A percentile compares a stretch with the other conserved stretches of the same genome.
Evolutionary conservation across 2,888 invertebrate genomes (phyloP).

Genomic region (Apotomis turbidana): DNA sequence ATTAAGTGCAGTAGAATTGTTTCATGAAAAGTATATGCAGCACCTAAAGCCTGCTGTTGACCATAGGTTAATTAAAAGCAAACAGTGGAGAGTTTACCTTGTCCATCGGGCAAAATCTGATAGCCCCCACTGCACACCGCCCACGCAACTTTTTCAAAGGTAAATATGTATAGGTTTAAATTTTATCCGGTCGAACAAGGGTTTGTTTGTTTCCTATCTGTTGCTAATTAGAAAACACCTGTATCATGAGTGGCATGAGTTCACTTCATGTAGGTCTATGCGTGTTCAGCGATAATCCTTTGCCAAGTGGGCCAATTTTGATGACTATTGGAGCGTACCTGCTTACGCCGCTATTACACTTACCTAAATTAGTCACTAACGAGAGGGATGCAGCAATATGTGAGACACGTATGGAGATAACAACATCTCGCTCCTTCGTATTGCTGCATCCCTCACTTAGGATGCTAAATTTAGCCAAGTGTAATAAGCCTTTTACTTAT

Average conservation of each 20-base stretch:
- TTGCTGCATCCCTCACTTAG: too few species aligned
- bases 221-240: slow-evolving; percentile 19
- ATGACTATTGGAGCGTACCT: too few species aligned
- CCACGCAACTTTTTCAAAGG: slow-evolving; percentile 30
- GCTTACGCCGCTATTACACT: too few species aligned
- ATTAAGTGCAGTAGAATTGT: slow-evolving; percentile 72
- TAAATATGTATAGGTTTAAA: slow-evolving; percentile 36
- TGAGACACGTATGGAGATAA: too few species aligned
- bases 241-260: not conserved
- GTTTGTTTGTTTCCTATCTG: slow-evolving; percentile 16
- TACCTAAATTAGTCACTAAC: too few species aligned
- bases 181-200: slow-evolving; percentile 15
- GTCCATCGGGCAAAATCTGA: slow-evolving; percentile 60
- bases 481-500: too few species aligned
- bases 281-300: too few species aligned
- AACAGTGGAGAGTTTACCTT: slow-evolving; percentile 72
- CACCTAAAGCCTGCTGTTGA: slow-evolving; percentile 66
- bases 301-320: too few species aligned
- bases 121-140: slow-evolving; percentile 49
- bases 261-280: too few species aligned
- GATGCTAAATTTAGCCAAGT: too few species aligned
- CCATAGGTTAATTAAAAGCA: slow-evolving; percentile 80
- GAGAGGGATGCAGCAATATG: too few species aligned
- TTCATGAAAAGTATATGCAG: slow-evolving; percentile 77
- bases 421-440: too few species aligned